phyloP scores from a whole-genome alignment of 2,888 invertebrate species.

The Polia nebulosa region DNA sequence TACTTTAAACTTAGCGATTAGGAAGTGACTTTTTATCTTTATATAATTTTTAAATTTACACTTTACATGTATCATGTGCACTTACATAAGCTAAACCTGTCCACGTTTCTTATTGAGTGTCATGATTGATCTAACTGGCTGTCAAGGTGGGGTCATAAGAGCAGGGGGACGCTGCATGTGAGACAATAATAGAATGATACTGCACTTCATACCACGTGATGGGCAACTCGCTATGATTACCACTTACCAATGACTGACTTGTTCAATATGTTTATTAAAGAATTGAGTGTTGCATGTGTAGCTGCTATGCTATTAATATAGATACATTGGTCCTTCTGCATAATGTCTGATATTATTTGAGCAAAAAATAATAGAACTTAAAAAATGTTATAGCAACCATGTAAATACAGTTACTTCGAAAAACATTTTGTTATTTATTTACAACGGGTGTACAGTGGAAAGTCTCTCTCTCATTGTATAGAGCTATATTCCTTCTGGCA shows the following conservation, averaged over 20 bases:
- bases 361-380: too few species aligned
- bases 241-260: slow-evolving; percentile 13
- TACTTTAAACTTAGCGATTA: background rate
- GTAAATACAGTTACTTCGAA: background rate
- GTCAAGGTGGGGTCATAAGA: slow-evolving; percentile 47
- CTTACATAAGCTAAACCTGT: background rate
- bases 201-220: slow-evolving; percentile 26
- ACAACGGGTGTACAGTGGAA: background rate
- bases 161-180: slow-evolving; percentile 50
- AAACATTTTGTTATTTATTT: background rate
- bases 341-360: too few species aligned
- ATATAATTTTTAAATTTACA: slow-evolving; percentile 2
- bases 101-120: slow-evolving; percentile 16
- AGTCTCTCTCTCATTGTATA: background rate
- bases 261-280: slow-evolving; percentile 10
- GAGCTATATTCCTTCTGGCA: too few species aligned
- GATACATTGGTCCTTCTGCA: too few species aligned
- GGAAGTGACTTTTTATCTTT: background rate
- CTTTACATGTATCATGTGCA: background rate
- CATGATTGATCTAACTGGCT: slow-evolving; percentile 53
- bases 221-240: slow-evolving; percentile 19
- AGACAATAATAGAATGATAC: slow-evolving; percentile 45
- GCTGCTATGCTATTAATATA: background rate
- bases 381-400: background rate
- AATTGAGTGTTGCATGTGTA: background rate